Evolutionary conservation across 2,888 invertebrate genomes (phyloP), one percentile per base, ranked within the genome.

Genomic region (Melieria picta): DNA sequence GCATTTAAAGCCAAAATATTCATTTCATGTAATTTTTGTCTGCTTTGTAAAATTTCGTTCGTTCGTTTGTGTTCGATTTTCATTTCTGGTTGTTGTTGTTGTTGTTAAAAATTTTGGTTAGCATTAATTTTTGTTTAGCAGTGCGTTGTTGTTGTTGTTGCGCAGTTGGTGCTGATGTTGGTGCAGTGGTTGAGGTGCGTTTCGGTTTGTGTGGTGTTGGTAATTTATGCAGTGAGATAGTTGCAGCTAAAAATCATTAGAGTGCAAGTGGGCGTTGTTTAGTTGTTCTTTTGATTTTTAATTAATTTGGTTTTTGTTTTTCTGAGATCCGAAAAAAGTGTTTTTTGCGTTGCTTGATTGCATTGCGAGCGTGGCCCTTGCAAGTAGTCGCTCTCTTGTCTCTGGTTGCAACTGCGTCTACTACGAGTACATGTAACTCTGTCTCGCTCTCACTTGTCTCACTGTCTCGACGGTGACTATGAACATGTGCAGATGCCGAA

Each of bases 401-500:
- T 50, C 30, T 64, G 16, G 46, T 7, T 60, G 50, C 52, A 6
- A 30, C 48, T 11, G 10, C 16, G 5, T n/a, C 6, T 30, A 30
- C 30, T 30, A 30, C 30, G 30, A 30, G 30, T 30, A 30, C 30
- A 30, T 30, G 30, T 30, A 30, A 4, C 16, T 7, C 43, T 48
- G 11, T 30, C 56, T 55, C 47, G 57, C 47, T 46, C 57, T 58
- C 48, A 52, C 63, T 70, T 47, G 43, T 50, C 30, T n/a, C n/a
- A n/a, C n/a, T 61, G 16, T 11, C 30, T 11, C n/a, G n/a, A 10
- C 1, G 56, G 80, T 79, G 81, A 85, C 86, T 86, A 86, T 85
- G 86, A 86, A 85, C 86, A 86, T 84, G 86, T 84, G 82, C 86
- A 86, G 76, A 86, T 82, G 79, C 85, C 85, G 74, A 86, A 84